Evolutionary conservation across 1,140 invertebrate species (phyloP).

Genomic region (Drosophila truncata): DNA sequence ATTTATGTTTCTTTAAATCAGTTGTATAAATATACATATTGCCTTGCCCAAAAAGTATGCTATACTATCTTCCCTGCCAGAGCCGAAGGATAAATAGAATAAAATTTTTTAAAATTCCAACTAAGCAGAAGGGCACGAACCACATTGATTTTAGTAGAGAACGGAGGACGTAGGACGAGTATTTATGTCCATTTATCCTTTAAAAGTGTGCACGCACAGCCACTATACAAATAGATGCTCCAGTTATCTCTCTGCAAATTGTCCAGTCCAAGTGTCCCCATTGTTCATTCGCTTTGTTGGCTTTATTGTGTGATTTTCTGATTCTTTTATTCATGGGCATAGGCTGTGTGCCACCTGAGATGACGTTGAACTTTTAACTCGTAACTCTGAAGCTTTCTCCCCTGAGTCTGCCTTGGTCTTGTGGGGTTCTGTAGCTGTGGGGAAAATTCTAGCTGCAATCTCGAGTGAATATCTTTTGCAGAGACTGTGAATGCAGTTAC

Average conservation of each 20-base stretch:
- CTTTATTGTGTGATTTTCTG: conserved; percentile 24
- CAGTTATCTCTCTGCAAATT: conserved; percentile 33
- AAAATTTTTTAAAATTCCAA: not conserved
- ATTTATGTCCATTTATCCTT: conserved; percentile 28
- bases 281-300: conserved; percentile 43
- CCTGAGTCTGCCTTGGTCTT: conserved; percentile 1
- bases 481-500: conserved; percentile 12
- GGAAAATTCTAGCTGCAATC: conserved; percentile 7
- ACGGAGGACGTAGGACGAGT: not conserved
- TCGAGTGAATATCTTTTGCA: conserved; percentile 6
- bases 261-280: conserved; percentile 28
- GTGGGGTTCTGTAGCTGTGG: not conserved
- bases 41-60: conserved; percentile 2
- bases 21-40: not conserved
- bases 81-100: conserved; percentile 3
- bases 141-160: not conserved
- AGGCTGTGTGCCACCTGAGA: conserved; percentile 44
- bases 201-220: not conserved
- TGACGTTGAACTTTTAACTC: conserved; percentile 58
- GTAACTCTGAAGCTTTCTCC: not conserved
- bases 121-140: not conserved
- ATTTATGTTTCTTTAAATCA: not conserved
- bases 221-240: conserved; percentile 25
- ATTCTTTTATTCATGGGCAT: conserved; percentile 41
- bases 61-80: not conserved